Base-by-base conservation (phyloP, 2,113 vertebrate genomes). In the Haemorhous mexicanus region DNA sequence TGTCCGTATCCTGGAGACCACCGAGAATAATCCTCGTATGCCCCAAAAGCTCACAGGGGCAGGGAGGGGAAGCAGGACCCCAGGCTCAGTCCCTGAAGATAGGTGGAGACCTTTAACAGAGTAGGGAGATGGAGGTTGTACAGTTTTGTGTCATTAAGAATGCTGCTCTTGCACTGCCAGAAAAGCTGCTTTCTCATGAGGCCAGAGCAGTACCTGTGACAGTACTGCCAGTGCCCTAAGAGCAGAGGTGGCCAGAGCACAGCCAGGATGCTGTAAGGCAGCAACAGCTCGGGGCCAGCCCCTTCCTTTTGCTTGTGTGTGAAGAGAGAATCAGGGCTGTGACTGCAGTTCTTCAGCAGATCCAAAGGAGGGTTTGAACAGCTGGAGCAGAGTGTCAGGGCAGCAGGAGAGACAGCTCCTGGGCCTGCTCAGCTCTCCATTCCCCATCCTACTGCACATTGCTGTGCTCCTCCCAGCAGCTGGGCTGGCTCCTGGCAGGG, bases 21-120 rank as follows among this genome's bases (percentile, higher is more conserved):
- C 0, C 3, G 58, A 19, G 69, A 41, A 22, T 24, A 66, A 50
- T 10, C 3, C 0, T 3, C 13, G 3, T 23, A 3, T 0, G 2
- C 4, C 43, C 16, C 37, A 13, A 16, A 19, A 39, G 39, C 33
- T 64, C 43, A 33, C 35, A 4, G 0, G 9, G 62, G 10, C 30
- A 39, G 13, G 23, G 26, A 66, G n/a, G 50, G 56, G 21, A 37
- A 30, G 26, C 1, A 3, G 58, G 27, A 83, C 32, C 52, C 33
- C 58, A 39, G 10, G n/a, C 39, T 63, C 22, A 89, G n/a, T 10
- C 41, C 16, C 19, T 7, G 7, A 53, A 49, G 41, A 18, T 28
- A 66, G 20, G 3, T 9, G 49, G 5, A 50, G 47, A 49, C 44
- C 43, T 76, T 19, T 19, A 39, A 9, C 0, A 43, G 67, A 52